These are phyloP conservation scores for Linnaemya tessellans DNA, from an alignment of 2,888 invertebrate genomes.

Conservation along the genomic window DNA sequence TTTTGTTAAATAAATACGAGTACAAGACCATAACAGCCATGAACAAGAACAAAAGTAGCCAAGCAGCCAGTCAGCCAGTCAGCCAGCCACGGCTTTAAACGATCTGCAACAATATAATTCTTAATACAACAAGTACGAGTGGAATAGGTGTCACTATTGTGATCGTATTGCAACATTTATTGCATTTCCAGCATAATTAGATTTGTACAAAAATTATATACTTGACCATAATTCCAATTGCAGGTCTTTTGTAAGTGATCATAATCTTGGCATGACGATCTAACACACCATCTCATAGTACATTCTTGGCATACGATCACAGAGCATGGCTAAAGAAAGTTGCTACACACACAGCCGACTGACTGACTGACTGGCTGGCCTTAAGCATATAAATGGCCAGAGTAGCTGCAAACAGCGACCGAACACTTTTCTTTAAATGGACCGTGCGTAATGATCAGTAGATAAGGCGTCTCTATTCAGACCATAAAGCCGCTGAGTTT, in stretches of 20 bases:
- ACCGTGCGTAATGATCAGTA: constrained; percentile 30
- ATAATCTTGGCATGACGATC: constrained; percentile 65
- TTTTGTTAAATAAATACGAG: constrained; percentile 14
- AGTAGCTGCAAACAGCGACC: neutral
- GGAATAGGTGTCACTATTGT: constrained; percentile 61
- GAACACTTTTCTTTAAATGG: constrained; percentile 47
- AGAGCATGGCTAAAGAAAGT: constrained; percentile 55
- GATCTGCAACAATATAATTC: constrained; percentile 55
- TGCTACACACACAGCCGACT: neutral
- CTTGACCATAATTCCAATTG: constrained; percentile 61
- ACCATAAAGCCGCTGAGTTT: constrained; percentile 37
- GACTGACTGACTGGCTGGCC: too few species aligned
- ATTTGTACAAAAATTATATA: constrained; percentile 61
- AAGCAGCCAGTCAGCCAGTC: too few species aligned
- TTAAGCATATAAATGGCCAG: constrained; percentile 3
- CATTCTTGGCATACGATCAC: constrained; percentile 25
- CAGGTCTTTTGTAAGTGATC: constrained; percentile 11
- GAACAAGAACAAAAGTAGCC: constrained; percentile 31
- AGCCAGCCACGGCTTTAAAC: constrained; percentile 6
- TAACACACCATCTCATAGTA: constrained; percentile 41
- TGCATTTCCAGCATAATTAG: constrained; percentile 71
- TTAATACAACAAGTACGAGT: constrained; percentile 37
- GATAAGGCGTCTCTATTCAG: constrained; percentile 53
- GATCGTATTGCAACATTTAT: constrained; percentile 56
- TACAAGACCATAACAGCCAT: constrained; percentile 38